Evolutionary conservation across 37 sponge, comb jelly and placozoan species (phyloP), one percentile per base, ranked within the genome.

Genomic region (Tethya wilhelma): DNA sequence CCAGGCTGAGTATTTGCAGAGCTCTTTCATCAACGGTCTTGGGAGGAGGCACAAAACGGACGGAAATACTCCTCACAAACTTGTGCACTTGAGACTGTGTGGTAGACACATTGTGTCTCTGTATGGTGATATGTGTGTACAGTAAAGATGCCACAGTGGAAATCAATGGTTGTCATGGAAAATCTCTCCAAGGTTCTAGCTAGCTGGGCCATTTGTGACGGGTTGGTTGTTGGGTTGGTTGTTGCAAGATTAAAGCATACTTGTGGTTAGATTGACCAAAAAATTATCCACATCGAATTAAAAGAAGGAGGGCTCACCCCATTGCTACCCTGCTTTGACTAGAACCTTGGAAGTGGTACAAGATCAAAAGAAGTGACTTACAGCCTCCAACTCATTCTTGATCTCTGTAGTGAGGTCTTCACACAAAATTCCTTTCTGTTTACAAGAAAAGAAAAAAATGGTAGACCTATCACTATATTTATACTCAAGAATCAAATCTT

Each of bases 391-490:
- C 22, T 62, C 38, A 5, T 81, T 28, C 30, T 72, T 60, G 26
- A 81, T 60, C 31, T 81, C 82, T 26, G 33, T 32, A 46, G 71
- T 81, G 26, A 81, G 32, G 33, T 71, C 82, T 26, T 59, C 73
- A 42, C 29, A 4, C 38, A 8, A 36, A 17, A 70, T 64, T 25
- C 73, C 64, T 62, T 81, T 81, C 82, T 81, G 64, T 42, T 25
- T 4, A 42, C 19, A 29, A 12, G 34, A 5, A 45, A 59, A 38
- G 40, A 75, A 59, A 32, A 73, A 36, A 37, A 56, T 5, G 44
- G 44, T 11, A 23, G 8, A 9, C 40, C 41, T 8, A 37, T 67
- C 11, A 23, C 5, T 62, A 59, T 38, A 59, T 6, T 59, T 4
- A 75, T 23, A 7, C 6, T 42, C 4, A 65, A 30, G 14, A 69